These are phyloP conservation scores for Xenopus petersii DNA, from an alignment of 2,797 vertebrate species.

Conservation along the genomic window DNA sequence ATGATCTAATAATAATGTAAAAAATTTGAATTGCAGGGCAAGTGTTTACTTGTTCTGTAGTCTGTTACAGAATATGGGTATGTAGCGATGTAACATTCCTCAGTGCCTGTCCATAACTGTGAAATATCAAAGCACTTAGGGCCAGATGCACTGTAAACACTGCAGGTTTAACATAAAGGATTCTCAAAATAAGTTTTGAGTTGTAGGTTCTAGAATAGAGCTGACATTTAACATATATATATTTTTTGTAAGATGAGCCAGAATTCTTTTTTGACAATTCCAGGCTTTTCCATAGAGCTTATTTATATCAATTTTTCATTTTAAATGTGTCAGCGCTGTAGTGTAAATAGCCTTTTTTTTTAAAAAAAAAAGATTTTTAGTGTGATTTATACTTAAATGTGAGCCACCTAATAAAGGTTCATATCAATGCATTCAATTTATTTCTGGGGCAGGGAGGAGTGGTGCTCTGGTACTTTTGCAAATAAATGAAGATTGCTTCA, in stretches of 20 bases:
- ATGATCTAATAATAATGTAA: constrained; percentile 76
- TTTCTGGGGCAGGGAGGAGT: constrained; percentile 55
- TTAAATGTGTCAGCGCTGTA: constrained; percentile 94
- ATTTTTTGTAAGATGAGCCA: constrained; percentile 93
- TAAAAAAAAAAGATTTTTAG: constrained; percentile 88
- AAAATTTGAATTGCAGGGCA: constrained; percentile 69
- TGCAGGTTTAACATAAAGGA: constrained; percentile 78
- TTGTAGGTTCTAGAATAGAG: constrained; percentile 85
- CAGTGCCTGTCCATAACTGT: constrained; percentile 89
- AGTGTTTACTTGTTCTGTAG: constrained; percentile 67
- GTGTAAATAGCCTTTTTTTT: constrained; percentile 94
- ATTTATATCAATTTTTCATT: constrained; percentile 92
- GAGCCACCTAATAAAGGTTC: constrained; percentile 97
- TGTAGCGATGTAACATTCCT: constrained; percentile 88
- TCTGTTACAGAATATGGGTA: constrained; percentile 75
- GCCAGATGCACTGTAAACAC: constrained; percentile 79
- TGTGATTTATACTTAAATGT: constrained; percentile 97
- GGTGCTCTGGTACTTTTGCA: constrained; percentile 63
- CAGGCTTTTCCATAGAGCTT: constrained; percentile 88
- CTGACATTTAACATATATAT: constrained; percentile 80
- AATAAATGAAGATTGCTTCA: too few species aligned
- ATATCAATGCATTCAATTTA: constrained; percentile 75
- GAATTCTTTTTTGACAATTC: constrained; percentile 85
- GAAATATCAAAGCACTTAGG: constrained; percentile 84
- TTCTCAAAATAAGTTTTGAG: constrained; percentile 80